Percentiles rank a stretch among this genome's conserved stretches.
These are phyloP conservation scores for Petrosia ficiformis DNA, from an alignment of 37 sponge, comb jelly and placozoan genomes.

Conservation along the genomic window DNA sequence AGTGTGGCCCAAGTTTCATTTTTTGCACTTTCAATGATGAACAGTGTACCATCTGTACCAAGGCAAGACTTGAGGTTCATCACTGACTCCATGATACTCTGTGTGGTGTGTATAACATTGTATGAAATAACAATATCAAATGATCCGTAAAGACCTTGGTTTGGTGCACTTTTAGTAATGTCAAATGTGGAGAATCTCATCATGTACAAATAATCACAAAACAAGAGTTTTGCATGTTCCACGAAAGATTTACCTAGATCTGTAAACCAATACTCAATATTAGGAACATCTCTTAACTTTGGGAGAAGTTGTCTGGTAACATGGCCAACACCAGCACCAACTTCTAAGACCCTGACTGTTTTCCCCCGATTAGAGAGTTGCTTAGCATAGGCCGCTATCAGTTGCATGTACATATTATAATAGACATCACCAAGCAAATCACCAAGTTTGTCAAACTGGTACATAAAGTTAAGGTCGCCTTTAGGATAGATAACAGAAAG, in stretches of 20 bases:
- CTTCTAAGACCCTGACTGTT: not conserved
- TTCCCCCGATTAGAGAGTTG: not conserved
- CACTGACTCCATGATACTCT: no score
- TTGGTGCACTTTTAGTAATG: no score
- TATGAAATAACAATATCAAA: no score
- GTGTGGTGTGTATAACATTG: no score
- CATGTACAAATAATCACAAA: no score
- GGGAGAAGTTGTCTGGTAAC: constrained; percentile 1
- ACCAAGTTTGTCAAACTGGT: constrained; percentile 3
- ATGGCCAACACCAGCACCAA: constrained; percentile 4
- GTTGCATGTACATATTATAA: not conserved
- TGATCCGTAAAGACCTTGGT: no score
- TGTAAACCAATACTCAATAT: not conserved
- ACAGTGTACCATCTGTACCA: no score
- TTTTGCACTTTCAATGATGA: no score
- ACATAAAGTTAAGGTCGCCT: constrained; percentile 3
- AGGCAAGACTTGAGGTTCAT: no score
- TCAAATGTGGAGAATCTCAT: no score
- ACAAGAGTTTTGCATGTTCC: no score
- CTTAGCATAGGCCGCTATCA: not conserved
- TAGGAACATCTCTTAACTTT: not conserved
- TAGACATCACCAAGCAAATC: constrained; percentile 5
- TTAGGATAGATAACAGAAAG: not conserved
- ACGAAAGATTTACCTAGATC: constrained; percentile 3
- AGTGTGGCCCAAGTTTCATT: no score